Base-by-base conservation (phyloP, 2,888 invertebrate genomes). In the Cephus rjabovi region DNA sequence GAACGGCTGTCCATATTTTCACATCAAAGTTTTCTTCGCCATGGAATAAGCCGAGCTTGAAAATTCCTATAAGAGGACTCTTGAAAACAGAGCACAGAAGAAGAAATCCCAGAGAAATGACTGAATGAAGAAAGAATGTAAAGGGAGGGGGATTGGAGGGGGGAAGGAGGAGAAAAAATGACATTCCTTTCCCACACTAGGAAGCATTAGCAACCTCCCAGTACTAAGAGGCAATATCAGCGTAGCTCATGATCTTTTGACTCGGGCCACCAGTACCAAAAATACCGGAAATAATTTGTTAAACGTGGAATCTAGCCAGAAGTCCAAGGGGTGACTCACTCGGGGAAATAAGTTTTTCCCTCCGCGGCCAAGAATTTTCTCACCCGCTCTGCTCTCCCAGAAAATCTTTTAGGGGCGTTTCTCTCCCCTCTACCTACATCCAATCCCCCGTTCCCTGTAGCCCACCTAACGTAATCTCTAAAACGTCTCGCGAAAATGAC, bases 221-320 rank as follows among this genome's bases (percentile, higher is more conserved):
- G 56, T 56, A 56, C 56, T 56, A 56, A 23, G 56, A 56, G 56
- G 56, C 56, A 56, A 56, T 56, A 56, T 56, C 56, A 56, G 56
- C 23, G 23, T 23, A 56, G 56, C 56, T 56, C 56, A 1, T 56
- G 56, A 56, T 23, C 15, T 56, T 56, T 23, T 56, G 56, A 56
- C 56, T 56, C 23, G 23, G 15, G 56, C 9, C 56, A 9, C 56
- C 56, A 23, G 56, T 35, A 73, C 69, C 76, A 76, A 76, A 78
- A 76, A 74, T 69, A 77, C 31, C 68, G 34, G 74, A 34, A 74
- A 74, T 74, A 74, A 77, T 74, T 77, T 69, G 74, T 31, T 30
- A 35, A 77, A 73, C 23, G 56, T 56, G 56, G 56, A 56, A 23
- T 56, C 56, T 23, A 56, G 56, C 56, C 56, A 23, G 56, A 23